These are phyloP conservation scores for Microplitis deprimator DNA, from an alignment of 2,888 invertebrate species.

Conservation along the genomic window DNA sequence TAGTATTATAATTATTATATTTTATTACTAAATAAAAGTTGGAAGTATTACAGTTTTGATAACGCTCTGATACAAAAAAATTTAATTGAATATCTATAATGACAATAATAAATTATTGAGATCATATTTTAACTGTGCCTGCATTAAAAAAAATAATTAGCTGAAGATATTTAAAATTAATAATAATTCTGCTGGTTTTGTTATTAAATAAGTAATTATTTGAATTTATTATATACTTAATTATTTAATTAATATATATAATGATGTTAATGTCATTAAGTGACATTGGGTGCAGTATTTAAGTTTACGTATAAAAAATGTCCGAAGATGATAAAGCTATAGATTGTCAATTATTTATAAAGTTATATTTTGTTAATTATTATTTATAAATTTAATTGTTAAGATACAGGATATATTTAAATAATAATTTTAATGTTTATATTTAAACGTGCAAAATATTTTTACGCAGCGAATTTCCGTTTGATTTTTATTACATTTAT, in stretches of 20 bases:
- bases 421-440: background rate
- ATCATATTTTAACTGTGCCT: constrained; percentile 13
- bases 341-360: constrained; percentile 47
- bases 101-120: constrained; percentile 6
- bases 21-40: constrained; percentile 9
- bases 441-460: constrained; percentile 24
- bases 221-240: background rate
- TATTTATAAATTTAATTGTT: background rate
- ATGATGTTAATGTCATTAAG: constrained; percentile 7
- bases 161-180: background rate
- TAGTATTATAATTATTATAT: background rate
- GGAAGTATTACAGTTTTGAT: constrained; percentile 25
- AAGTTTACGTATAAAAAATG: constrained; percentile 52
- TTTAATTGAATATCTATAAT: background rate
- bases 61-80: constrained; percentile 20
- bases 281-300: constrained; percentile 38
- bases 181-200: background rate
- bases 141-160: background rate
- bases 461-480: background rate
- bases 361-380: background rate
- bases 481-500: constrained; percentile 15
- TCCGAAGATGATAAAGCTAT: constrained; percentile 49
- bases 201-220: background rate
- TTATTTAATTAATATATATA: background rate
- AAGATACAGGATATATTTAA: background rate